Conservation (phyloP, 2,113 vertebrate species). For the Hippopotamus amphibius region DNA sequence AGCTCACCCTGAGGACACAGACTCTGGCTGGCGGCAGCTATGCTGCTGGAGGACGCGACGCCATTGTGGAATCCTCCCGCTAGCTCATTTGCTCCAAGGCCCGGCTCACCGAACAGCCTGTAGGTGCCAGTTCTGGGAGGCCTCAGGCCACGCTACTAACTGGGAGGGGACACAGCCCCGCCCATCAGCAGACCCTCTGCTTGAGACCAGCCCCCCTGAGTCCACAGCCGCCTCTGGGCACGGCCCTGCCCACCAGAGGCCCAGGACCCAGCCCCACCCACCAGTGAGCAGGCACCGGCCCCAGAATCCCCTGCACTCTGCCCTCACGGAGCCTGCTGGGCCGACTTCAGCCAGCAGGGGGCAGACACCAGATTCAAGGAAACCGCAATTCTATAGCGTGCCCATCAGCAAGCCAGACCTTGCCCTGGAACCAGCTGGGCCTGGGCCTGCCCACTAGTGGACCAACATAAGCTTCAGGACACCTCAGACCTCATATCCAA, state of each 20-base stretch:
- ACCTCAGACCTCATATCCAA: neutral
- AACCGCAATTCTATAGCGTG: neutral
- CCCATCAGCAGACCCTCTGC: neutral
- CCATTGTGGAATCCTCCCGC: no score
- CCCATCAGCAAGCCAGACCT: neutral
- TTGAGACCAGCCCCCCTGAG: neutral
- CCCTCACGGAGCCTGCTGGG: neutral
- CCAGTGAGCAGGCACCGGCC: neutral
- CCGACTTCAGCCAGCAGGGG: neutral
- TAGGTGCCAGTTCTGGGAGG: neutral
- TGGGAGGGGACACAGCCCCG: neutral
- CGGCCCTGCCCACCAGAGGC: accelerated
- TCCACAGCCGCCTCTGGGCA: neutral
- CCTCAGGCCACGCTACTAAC: neutral
- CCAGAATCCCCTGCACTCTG: neutral
- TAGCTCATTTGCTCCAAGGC: neutral
- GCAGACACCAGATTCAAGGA: neutral
- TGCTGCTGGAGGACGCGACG: accelerated
- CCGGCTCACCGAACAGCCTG: no score
- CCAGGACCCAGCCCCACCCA: neutral
- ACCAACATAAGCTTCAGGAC: neutral
- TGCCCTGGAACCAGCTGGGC: neutral
- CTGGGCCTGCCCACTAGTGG: no score
- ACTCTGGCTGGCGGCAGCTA: neutral
- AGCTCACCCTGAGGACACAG: neutral